Percentiles rank a stretch among this genome's conserved stretches.
Conservation (phyloP, 2,888 invertebrate species). For the Kuschelorhynchus macadamiae region DNA sequence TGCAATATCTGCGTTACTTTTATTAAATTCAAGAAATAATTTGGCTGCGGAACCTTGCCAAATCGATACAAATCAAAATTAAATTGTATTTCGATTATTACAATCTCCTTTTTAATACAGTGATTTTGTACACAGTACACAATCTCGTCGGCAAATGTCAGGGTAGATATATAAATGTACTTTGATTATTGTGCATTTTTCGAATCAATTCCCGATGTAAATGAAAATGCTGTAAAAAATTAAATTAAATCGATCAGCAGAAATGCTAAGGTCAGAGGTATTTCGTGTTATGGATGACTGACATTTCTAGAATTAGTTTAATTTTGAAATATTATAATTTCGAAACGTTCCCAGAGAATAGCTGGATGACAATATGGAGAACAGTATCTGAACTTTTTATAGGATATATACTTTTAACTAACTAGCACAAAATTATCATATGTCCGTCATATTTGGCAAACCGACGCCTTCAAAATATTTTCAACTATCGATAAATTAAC, state of each 20-base stretch:
- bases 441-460: no score
- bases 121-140: constrained; percentile 15
- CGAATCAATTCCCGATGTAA: constrained; percentile 23
- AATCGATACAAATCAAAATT: background rate
- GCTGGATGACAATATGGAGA: no score
- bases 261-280: constrained; percentile 34
- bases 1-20: no score
- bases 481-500: no score
- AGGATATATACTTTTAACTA: no score
- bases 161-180: constrained; percentile 26
- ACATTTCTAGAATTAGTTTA: no score
- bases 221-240: constrained; percentile 25
- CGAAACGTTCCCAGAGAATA: background rate
- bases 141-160: constrained; percentile 27
- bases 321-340: no score
- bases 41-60: constrained; percentile 10
- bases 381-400: no score
- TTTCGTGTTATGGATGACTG: constrained; percentile 26
- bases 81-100: constrained; percentile 9
- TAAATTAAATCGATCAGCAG: constrained; percentile 25
- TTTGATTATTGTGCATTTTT: constrained; percentile 22
- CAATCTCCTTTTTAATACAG: constrained; percentile 17
- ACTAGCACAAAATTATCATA: no score
- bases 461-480: no score
- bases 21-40: constrained; percentile 2